Base-by-base conservation (phyloP, 2,113 vertebrate genomes). In the Acinonyx jubatus region DNA sequence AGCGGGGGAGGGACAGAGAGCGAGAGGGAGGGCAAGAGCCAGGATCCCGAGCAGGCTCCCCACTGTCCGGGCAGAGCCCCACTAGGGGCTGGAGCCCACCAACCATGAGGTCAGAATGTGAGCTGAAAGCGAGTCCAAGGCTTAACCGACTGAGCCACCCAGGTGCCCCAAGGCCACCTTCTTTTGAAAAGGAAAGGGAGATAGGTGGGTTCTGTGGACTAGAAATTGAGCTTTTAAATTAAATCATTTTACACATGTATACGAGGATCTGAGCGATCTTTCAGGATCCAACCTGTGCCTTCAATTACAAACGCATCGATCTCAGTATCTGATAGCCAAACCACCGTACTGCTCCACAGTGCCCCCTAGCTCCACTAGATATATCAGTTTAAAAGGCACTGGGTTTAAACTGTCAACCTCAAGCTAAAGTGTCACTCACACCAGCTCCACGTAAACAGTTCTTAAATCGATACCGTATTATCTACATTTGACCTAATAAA, bases 311-410 rank as follows among this genome's bases (percentile, higher is more conserved):
- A 88, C 27, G 48, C 82, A 87, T 61, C 78, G 88, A 97, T 90
- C 63, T 97, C 41, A 73, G 9, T 8, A 74, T 29, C 50, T 65
- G n/a, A 89, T 5, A 92, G 69, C 23, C 83, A 84, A 82, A 82
- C 31, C 65, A 52, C 1, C 79, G 29, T 4, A 38, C 88, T 94
- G 93, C 97, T 97, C 57, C 65, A 95, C 81, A 96, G 92, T 69
- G 97, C 97, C 97, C 96, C 91, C 97, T 98, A 98, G 69, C 95
- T 74, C 86, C 82, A 36, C 66, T 94, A 96, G 31, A 57, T 41
- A 0, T 50, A 63, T 25, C 86, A 65, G 80, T n/a, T 89, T 85
- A 86, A 96, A 97, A 97, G n/a, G 61, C 88, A 96, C 92, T 92
- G 23, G 23, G 50, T 92, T 74, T 73, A 66, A 94, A 92, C 78